Conservation (phyloP, 2,113 vertebrate species). For the Prinia subflava region DNA sequence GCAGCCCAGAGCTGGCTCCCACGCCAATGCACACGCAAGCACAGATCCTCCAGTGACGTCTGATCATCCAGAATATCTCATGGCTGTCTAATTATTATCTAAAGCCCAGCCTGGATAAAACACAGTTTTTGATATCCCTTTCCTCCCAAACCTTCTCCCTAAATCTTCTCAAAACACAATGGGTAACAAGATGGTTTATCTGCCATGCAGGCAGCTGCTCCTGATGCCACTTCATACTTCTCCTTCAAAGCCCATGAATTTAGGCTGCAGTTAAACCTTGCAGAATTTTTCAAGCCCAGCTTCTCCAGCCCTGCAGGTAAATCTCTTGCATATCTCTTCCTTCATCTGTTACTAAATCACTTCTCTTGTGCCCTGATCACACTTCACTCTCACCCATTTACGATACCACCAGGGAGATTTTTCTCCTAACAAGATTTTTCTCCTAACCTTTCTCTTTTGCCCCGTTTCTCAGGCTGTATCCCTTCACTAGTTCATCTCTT, state of each 20-base stretch:
- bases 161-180: not conserved
- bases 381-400: not conserved
- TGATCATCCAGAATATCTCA: not conserved
- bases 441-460: not conserved
- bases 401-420: accelerated
- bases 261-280: not conserved
- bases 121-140: not conserved
- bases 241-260: not conserved
- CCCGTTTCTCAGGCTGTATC: not conserved
- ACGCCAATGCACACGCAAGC: accelerated
- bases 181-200: not conserved
- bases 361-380: not conserved
- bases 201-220: not conserved
- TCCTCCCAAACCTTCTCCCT: not conserved
- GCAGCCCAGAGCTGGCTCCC: not conserved
- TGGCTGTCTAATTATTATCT: not conserved
- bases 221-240: not conserved
- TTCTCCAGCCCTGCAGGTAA: not conserved
- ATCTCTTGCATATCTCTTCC: not conserved
- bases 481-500: not conserved
- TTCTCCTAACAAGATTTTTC: not conserved
- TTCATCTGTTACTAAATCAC: not conserved
- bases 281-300: not conserved
- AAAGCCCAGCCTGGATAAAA: not conserved
- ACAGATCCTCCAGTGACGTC: not conserved